Evolutionary conservation across 2,797 vertebrate genomes (phyloP).

Genomic region (Hydrocynus forskahlii): DNA sequence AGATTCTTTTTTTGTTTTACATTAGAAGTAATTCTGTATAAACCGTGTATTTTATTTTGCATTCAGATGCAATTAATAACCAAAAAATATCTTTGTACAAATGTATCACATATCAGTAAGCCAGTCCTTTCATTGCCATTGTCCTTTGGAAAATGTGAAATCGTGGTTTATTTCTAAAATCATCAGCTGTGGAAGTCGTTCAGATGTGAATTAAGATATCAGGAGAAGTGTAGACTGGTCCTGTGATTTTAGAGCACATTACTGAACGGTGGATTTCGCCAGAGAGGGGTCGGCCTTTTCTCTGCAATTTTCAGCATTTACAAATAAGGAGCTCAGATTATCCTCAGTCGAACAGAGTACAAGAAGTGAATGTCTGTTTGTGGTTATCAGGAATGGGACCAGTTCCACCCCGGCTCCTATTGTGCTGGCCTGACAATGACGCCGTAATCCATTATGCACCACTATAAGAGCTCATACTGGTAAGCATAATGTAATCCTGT

Average conservation of each 20-base stretch:
- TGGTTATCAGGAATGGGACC: conserved; percentile 7
- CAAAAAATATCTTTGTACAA: no score
- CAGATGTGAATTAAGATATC: background rate
- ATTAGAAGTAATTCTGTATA: no score
- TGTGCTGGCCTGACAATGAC: conserved; percentile 30
- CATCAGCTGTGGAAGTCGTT: background rate
- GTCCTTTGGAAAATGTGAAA: no score
- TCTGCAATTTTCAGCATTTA: background rate
- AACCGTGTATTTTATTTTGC: no score
- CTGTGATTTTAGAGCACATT: background rate
- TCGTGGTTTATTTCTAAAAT: no score
- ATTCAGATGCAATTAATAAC: no score
- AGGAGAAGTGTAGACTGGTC: background rate
- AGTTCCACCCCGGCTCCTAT: conserved; percentile 12
- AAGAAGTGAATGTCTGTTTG: conserved; percentile 10
- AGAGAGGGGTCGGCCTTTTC: background rate
- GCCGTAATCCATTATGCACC: conserved; percentile 39
- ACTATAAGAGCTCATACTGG: conserved; percentile 38
- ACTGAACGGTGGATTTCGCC: background rate
- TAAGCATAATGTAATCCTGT: conserved; percentile 33
- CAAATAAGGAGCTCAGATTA: conserved; percentile 28
- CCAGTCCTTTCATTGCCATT: no score
- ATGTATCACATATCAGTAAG: no score
- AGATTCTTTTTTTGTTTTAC: no score
- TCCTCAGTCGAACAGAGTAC: conserved; percentile 5